A percentile compares a stretch with the other conserved stretches of the same genome.
Conservation (phyloP, 1,140 invertebrate species). For the Psilanteris sp. region DNA sequence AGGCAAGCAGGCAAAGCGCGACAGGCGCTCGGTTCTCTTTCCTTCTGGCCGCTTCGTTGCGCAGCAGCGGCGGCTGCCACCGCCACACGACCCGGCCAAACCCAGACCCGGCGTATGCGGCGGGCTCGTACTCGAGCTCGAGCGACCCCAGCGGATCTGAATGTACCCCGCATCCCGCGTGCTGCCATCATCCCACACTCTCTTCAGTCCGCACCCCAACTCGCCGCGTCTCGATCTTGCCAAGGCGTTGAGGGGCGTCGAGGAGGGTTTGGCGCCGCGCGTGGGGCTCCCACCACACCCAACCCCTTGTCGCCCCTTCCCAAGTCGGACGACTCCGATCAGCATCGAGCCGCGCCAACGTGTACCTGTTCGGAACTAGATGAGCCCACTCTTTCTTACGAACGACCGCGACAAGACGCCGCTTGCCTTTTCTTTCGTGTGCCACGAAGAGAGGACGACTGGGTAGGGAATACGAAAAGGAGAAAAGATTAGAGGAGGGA, state of each 20-base stretch:
- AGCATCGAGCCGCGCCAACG: constrained; percentile 63
- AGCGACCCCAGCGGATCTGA: constrained; percentile 74
- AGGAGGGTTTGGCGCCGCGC: background rate
- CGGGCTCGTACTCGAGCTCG: constrained; percentile 73
- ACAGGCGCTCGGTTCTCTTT: constrained; percentile 33
- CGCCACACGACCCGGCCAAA: constrained; percentile 74
- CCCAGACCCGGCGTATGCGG: constrained; percentile 74
- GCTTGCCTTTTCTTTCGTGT: constrained; percentile 37
- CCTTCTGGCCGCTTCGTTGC: constrained; percentile 64
- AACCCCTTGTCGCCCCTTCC: constrained; percentile 14
- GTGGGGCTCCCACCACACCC: constrained; percentile 14
- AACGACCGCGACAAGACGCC: constrained; percentile 37
- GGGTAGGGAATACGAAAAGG: background rate
- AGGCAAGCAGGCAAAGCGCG: constrained; percentile 29
- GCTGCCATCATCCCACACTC: background rate
- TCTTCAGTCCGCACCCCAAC: constrained; percentile 7
- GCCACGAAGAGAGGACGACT: too few relatives aligned
- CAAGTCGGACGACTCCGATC: constrained; percentile 61
- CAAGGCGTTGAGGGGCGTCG: background rate
- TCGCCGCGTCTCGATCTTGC: constrained; percentile 11
- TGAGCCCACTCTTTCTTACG: constrained; percentile 44
- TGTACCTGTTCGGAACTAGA: constrained; percentile 58
- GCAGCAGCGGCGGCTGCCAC: constrained; percentile 68
- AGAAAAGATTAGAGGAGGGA: background rate
- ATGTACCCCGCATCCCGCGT: constrained; percentile 4